Evolutionary conservation across 2,113 vertebrate genomes (phyloP), one percentile per base, ranked within the genome.

Genomic region (Bagarius yarrelli): DNA sequence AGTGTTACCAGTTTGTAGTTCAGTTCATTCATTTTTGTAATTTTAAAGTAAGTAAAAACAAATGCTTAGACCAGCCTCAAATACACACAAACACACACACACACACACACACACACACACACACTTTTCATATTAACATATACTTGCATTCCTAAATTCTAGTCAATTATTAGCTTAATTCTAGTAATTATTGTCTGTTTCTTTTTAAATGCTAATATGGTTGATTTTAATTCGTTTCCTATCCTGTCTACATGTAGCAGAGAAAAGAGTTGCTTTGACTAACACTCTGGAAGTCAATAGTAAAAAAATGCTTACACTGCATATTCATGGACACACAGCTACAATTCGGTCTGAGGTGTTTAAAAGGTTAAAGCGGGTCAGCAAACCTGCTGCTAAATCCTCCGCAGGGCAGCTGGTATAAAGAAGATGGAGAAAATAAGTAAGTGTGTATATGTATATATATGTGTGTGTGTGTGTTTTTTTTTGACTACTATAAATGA

Each of bases 311-410:
- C 64, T 66, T 66, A 32, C 19, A 36, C 8, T 36, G 63, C 8
- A 40, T 40, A 14, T 67, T n/a, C 34, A 67, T 67, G 64, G 60
- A 52, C n/a, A 52, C 59, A 32, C n/a, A n/a, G 75, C n/a, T 50
- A 1, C 16, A n/a, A 12, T 34, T 6, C 19, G 61, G 30, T 47
- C 12, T 79, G 76, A 15, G 59, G 44, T 34, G 44, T 83, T 56
- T 63, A 59, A 57, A 44, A 57, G 71, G 81, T 83, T 34, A 83
- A 77, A 76, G 61, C 59, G 5, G 53, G 55, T 18, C n/a, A 70
- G 27, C 50, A 77, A 27, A 57, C 72, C 64, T 84, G 78, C 73
- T 81, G 78, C 53, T 25, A 21, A 16, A 16, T 44, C 61, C 61
- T 80, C 71, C 60, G 55, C 59, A 83, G 77, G 60, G 34, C 63